These are phyloP conservation scores for Eilema caniola DNA, from an alignment of 2,888 invertebrate genomes.

Conservation along the genomic window DNA sequence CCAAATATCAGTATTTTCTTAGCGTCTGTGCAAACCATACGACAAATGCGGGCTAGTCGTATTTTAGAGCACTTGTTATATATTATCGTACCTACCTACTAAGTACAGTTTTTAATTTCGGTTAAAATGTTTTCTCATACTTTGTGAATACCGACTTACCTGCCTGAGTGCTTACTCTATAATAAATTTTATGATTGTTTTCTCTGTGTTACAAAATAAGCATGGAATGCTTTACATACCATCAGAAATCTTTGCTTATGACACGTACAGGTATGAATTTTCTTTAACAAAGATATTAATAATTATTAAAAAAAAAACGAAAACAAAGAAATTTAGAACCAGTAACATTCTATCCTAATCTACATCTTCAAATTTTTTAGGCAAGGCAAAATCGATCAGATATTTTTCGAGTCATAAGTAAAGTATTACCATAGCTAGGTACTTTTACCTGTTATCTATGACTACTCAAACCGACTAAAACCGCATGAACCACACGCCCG, in stretches of 20 bases:
- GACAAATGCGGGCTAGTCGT: not conserved
- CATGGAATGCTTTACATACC: conserved; percentile 4
- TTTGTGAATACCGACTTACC: not conserved
- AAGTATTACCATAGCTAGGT: too few relatives aligned
- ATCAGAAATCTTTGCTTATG: not conserved
- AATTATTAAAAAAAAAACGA: too few relatives aligned
- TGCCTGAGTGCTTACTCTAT: not conserved
- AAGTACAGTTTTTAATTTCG: not conserved
- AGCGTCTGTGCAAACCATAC: not conserved
- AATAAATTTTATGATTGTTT: not conserved
- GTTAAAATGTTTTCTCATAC: not conserved
- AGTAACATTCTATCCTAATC: too few relatives aligned
- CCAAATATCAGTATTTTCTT: not conserved
- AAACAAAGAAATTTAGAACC: too few relatives aligned
- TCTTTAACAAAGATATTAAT: too few relatives aligned
- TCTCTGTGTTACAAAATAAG: not conserved
- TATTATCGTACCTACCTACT: not conserved
- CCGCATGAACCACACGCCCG: too few relatives aligned
- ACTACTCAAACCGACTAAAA: too few relatives aligned
- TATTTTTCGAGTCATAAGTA: too few relatives aligned
- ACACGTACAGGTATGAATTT: not conserved
- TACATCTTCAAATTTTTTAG: too few relatives aligned
- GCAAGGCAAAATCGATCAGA: too few relatives aligned
- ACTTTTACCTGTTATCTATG: too few relatives aligned
- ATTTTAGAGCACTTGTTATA: not conserved